Conservation (phyloP, 1,140 invertebrate species). For the Neodiprion lecontei region DNA sequence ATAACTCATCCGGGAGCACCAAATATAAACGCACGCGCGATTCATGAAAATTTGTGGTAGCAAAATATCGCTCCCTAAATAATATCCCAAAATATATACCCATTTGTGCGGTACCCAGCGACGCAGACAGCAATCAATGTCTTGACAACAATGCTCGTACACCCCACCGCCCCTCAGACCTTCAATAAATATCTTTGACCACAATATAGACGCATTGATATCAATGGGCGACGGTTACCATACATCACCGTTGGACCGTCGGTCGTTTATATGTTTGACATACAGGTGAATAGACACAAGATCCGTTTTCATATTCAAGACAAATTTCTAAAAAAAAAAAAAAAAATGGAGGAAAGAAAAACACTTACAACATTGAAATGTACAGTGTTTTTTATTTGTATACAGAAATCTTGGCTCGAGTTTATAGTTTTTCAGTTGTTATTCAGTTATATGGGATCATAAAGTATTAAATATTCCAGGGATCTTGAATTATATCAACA, state of each 20-base stretch:
- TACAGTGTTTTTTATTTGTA: too few species aligned
- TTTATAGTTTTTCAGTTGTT: too few species aligned
- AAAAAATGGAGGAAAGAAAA: too few species aligned
- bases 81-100: neutral
- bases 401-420: too few species aligned
- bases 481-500: too few species aligned
- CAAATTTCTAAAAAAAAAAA: too few species aligned
- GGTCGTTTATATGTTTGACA: neutral
- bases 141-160: neutral
- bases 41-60: neutral
- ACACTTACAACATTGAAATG: too few species aligned
- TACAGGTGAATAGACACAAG: neutral
- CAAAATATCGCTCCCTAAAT: neutral
- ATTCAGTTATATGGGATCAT: too few species aligned
- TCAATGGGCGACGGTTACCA: neutral
- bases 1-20: neutral
- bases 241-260: neutral
- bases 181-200: neutral
- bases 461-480: too few species aligned
- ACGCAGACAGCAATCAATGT: slow-evolving; percentile 2
- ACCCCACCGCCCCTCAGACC: neutral
- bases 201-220: slow-evolving; percentile 2
- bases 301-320: neutral
- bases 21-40: neutral
- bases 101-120: neutral